Evolutionary conservation across 2,888 invertebrate species (phyloP), one percentile per base, ranked within the genome.

Genomic region (Andrena haemorrhoa): DNA sequence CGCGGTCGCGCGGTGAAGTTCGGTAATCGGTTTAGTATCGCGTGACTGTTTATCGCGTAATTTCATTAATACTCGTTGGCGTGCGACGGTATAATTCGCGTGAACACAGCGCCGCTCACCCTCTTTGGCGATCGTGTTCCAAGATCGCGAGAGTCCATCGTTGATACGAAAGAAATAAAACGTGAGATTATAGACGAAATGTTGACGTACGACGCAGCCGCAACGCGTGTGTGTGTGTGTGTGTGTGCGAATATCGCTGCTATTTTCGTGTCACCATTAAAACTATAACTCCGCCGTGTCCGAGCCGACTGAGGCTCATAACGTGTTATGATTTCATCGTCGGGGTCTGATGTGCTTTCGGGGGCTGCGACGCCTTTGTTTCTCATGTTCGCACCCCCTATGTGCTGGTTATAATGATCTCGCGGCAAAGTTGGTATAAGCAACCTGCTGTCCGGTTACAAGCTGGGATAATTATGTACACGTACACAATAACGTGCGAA

Each of bases 201-300:
- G 51, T 33, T 33, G 60, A 33, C 41, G 20, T 26, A 60, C 31
- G n/a, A 29, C n/a, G 16, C 26, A 8, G n/a, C n/a, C n/a, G n/a
- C n/a, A n/a, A n/a, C n/a, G n/a, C n/a, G n/a, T n/a, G n/a, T n/a
- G n/a, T n/a, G n/a, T n/a, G n/a, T n/a, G n/a, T n/a, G n/a, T n/a
- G n/a, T n/a, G 16, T 20, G 70, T 61, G 78, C 51, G 64, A 75
- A 68, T 87, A 78, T 79, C 85, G 84, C 86, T 86, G 82, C 85
- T 76, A 79, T 91, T 92, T 91, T 91, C 90, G 89, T 82, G 88
- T 88, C 86, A 86, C 89, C 90, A 90, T 92, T 92, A 92, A 92
- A 92, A 91, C 88, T 89, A 89, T 88, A 90, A 89, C 89, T 89
- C 85, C 71, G 88, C 83, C 76, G 76, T 76, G 88, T 76, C 86